Percentiles rank a stretch among this genome's conserved stretches.
Evolutionary conservation across 2,113 vertebrate species (phyloP).

Genomic region (Phyllopteryx taeniolatus): DNA sequence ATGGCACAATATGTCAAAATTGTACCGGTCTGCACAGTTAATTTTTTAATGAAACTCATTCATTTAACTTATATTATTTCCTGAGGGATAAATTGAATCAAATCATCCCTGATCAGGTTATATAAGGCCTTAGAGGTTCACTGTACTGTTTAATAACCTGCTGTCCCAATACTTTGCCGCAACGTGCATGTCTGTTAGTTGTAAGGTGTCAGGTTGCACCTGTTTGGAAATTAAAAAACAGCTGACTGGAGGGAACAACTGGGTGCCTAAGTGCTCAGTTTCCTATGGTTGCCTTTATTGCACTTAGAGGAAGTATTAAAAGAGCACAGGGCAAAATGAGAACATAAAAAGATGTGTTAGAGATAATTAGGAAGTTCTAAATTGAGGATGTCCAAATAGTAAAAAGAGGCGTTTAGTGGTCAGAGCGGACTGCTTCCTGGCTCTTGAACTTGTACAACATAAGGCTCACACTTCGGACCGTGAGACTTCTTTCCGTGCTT

Average conservation of each 20-base stretch:
- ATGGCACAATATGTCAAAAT: neutral
- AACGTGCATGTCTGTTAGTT: neutral
- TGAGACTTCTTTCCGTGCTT: slow-evolving; percentile 20
- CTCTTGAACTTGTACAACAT: neutral
- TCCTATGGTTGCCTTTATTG: slow-evolving; percentile 16
- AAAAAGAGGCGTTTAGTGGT: slow-evolving; percentile 26
- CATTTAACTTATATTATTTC: neutral
- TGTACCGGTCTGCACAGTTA: neutral
- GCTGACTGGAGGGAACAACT: slow-evolving; percentile 6
- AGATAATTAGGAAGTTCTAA: slow-evolving; percentile 39
- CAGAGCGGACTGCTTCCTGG: neutral
- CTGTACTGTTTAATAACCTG: neutral
- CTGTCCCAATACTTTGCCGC: neutral
- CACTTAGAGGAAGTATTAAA: slow-evolving; percentile 25
- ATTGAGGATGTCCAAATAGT: slow-evolving; percentile 16
- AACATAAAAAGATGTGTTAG: slow-evolving; percentile 14
- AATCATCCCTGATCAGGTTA: neutral
- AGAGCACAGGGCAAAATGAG: slow-evolving; percentile 1
- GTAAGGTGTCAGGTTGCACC: neutral
- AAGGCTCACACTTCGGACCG: neutral
- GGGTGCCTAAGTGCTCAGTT: slow-evolving; percentile 4
- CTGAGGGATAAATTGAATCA: slow-evolving; percentile 3
- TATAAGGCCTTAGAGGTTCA: neutral
- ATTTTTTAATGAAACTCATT: neutral
- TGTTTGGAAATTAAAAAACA: slow-evolving; percentile 10